These are phyloP conservation scores for Oscheius sp. DNA, from an alignment of 2,888 invertebrate species.

Conservation along the genomic window DNA sequence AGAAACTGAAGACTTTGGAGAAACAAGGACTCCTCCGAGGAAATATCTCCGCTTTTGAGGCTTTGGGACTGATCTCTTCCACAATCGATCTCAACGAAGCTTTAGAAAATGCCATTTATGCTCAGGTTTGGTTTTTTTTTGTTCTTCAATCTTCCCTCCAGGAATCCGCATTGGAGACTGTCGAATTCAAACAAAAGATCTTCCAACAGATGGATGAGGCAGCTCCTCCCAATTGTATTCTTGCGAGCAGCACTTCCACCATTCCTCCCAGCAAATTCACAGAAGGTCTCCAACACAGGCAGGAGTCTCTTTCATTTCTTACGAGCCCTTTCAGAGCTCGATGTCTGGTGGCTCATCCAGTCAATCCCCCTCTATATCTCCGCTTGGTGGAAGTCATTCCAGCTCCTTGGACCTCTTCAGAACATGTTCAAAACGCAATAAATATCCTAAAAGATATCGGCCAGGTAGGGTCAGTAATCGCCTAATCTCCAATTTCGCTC, in stretches of 20 bases:
- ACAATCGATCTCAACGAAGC: conserved; percentile 40
- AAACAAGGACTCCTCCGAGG: conserved; percentile 46
- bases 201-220: conserved; percentile 80
- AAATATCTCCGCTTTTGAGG: conserved; percentile 54
- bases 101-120: conserved; percentile 47
- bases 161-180: conserved; percentile 90
- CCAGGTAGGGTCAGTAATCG: conserved; percentile 75
- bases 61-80: conserved; percentile 31
- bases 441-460: conserved; percentile 86
- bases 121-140: conserved; percentile 33
- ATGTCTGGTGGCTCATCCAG: conserved; percentile 70
- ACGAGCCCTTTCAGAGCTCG: conserved; percentile 57
- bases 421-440: conserved; percentile 80
- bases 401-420: conserved; percentile 88
- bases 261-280: conserved; percentile 88
- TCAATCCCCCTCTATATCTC: conserved; percentile 95
- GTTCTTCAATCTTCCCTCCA: conserved; percentile 71
- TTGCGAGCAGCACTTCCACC: conserved; percentile 92
- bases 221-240: conserved; percentile 71
- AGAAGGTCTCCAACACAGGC: conserved; percentile 80
- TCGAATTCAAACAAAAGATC: conserved; percentile 83
- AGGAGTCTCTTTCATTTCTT: too few species aligned
- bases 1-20: conserved; percentile 42
- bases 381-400: conserved; percentile 93
- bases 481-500: neutral